phyloP scores from a whole-genome alignment of 2,113 vertebrate species.

The Epinephelus lanceolatus region DNA sequence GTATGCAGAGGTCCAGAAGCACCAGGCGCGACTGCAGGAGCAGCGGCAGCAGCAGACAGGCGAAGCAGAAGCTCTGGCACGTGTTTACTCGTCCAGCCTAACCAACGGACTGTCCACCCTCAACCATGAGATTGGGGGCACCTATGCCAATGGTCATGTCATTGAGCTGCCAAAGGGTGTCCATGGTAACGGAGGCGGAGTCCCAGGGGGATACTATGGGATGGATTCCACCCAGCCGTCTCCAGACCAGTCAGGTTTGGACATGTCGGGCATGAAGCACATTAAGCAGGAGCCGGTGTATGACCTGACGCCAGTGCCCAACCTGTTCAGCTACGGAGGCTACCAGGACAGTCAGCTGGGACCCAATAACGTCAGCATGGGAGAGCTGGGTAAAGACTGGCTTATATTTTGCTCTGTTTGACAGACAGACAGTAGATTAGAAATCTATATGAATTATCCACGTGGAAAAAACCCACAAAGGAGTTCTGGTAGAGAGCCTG shows the following conservation, averaged over 20 bases:
- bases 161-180: slow-evolving; percentile 95
- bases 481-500: slow-evolving; percentile 41
- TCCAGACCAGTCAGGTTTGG: slow-evolving; percentile 97
- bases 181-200: slow-evolving; percentile 74
- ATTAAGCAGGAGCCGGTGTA: slow-evolving; percentile 99
- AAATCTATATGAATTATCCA: slow-evolving; percentile 20
- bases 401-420: background rate
- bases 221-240: slow-evolving; percentile 97
- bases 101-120: slow-evolving; percentile 92
- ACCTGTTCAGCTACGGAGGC: slow-evolving; percentile 97
- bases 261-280: slow-evolving; percentile 99
- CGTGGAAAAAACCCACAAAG: slow-evolving; percentile 33
- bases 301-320: slow-evolving; percentile 97
- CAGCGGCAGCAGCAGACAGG: slow-evolving; percentile 95
- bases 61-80: slow-evolving; percentile 94
- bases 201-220: slow-evolving; percentile 88
- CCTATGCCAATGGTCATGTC: slow-evolving; percentile 93
- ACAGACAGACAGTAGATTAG: background rate
- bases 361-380: slow-evolving; percentile 90
- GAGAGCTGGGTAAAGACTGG: slow-evolving; percentile 91
- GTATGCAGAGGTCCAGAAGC: slow-evolving; percentile 98
- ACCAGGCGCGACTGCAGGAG: slow-evolving; percentile 95
- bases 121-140: slow-evolving; percentile 90
- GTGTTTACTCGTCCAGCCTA: slow-evolving; percentile 93
- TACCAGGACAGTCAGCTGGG: slow-evolving; percentile 96